phyloP scores from a whole-genome alignment of 2,113 vertebrate species.

The Menura novaehollandiae region DNA sequence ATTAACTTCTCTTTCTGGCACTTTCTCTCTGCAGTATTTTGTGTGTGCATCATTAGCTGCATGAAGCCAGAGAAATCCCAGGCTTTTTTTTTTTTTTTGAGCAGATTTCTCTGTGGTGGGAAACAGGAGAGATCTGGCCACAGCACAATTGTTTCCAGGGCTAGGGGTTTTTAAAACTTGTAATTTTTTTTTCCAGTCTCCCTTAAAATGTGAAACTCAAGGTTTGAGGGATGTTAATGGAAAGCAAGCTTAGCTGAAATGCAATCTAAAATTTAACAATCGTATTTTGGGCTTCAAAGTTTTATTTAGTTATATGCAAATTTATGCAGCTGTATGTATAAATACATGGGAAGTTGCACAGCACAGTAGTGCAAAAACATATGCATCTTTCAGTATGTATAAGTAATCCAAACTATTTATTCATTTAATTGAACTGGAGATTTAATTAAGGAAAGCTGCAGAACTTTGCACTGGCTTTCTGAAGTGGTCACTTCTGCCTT shows the following conservation, averaged over 20 bases:
- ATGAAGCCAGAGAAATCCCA: slow-evolving; percentile 9
- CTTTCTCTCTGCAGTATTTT: slow-evolving; percentile 43
- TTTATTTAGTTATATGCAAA: neutral
- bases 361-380: neutral
- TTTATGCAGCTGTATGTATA: neutral
- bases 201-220: neutral
- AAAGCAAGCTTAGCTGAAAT: neutral
- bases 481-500: neutral
- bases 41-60: neutral
- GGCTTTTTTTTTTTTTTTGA: neutral
- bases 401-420: neutral
- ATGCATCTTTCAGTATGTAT: neutral
- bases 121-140: neutral
- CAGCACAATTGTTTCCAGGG: neutral
- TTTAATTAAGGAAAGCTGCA: neutral
- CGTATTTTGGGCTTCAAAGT: neutral
- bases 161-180: neutral
- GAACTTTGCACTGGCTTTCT: neutral
- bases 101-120: neutral
- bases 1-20: slow-evolving; percentile 21
- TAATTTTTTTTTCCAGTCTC: neutral
- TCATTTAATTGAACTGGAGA: neutral
- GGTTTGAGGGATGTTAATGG: neutral
- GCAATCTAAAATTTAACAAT: neutral
- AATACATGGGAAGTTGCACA: neutral